Base-by-base conservation (phyloP, 2,888 invertebrate genomes). In the Prosopocoilus inquinatus region DNA sequence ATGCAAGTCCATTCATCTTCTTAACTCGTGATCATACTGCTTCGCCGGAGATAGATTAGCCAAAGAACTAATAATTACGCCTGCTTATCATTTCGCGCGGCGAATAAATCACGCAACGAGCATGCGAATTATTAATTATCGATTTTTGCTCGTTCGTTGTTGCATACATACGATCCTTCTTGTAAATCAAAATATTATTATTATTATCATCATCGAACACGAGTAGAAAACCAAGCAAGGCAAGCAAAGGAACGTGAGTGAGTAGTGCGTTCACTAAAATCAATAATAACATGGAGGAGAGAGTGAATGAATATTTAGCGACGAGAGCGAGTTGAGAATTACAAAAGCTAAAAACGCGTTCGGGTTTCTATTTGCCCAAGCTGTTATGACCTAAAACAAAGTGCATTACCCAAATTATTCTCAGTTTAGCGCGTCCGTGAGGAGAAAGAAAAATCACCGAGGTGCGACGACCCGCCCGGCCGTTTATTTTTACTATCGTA, bases 1-100 rank as follows among this genome's bases (percentile, higher is more conserved):
- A 57, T 49, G 50, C 56, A 59, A 59, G 48, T 49, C 55, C 60
- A 60, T 60, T 60, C 58, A 60, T 60, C 60, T 60, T 60, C 54
- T 49, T 56, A 59, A 53, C 56, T 54, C 57, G 49, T 46, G 41
- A 47, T 47, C 52, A 53, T 47, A 47, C 43, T 44, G 48, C 39
- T 41, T 58, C 41, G 12, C 36, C 39, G 49, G 41, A 47, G 52
- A 55, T 58, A 49, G 53, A 59, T 59, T 59, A 56, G 59, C 50
- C 53, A 49, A 54, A 54, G 50, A 44, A 50, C 50, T 50, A 54
- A 54, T 54, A 54, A 54, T 54, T 54, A 54, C 48, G 44, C 35
- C 16, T 33, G 54, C 28, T 54, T 54, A 45, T 54, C 44, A 36
- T 54, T 36, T 41, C 44, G 35, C 41, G 11, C 15, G 15, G 38